A percentile compares a stretch with the other conserved stretches of the same genome.
Evolutionary conservation across 2,113 vertebrate genomes (phyloP).

Genomic region (Ammospiza nelsoni): DNA sequence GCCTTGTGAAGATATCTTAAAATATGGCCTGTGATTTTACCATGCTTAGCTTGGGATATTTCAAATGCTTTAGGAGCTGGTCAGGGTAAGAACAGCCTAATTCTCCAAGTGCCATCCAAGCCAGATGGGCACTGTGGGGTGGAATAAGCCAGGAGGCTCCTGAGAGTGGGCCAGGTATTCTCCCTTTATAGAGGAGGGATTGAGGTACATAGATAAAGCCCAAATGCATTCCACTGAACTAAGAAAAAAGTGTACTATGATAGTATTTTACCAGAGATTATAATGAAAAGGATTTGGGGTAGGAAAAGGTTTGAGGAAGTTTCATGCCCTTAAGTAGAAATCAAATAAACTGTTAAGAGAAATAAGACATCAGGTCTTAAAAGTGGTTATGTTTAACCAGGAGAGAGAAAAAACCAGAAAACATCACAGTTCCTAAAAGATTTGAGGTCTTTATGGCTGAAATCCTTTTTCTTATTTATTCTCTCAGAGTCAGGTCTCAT

Average conservation of each 20-base stretch:
- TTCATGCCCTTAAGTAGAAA: neutral
- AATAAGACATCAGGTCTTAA: neutral
- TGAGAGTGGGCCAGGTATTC: neutral
- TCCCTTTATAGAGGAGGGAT: neutral
- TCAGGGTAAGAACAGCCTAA: neutral
- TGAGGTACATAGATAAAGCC: neutral
- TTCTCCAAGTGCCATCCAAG: neutral
- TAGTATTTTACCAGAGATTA: neutral
- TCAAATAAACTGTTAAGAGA: neutral
- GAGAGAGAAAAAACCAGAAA: neutral
- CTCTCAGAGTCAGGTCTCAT: neutral
- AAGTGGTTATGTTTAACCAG: neutral
- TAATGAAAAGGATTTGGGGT: neutral
- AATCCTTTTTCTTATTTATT: neutral
- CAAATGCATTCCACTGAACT: neutral
- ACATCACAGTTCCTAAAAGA: neutral
- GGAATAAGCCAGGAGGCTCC: neutral
- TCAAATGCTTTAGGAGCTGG: neutral
- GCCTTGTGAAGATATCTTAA: neutral
- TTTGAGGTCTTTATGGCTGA: neutral
- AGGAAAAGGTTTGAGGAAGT: neutral
- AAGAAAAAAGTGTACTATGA: neutral
- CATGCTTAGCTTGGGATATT: neutral
- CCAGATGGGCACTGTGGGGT: neutral
- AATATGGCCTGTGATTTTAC: neutral